phyloP scores from a whole-genome alignment of 2,888 invertebrate genomes.

The Bugulina stolonifera region DNA sequence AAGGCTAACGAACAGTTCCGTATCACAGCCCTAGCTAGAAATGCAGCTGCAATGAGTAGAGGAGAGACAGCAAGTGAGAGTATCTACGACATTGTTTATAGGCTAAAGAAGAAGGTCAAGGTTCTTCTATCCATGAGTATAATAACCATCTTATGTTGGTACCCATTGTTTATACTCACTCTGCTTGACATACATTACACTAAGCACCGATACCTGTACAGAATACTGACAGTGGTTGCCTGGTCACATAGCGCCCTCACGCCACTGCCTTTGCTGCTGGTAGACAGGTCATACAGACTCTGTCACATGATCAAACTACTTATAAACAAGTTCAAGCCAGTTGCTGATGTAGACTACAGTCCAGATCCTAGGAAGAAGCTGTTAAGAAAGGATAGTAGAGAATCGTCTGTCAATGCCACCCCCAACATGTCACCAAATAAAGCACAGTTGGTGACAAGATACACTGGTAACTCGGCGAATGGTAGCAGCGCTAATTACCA shows the following conservation, averaged over 20 bases:
- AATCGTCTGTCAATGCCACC: background rate
- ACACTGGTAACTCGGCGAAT: background rate
- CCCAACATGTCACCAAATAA: constrained; percentile 11
- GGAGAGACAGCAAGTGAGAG: constrained; percentile 33
- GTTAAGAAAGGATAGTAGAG: background rate
- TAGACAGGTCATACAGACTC: constrained; percentile 38
- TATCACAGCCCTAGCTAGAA: constrained; percentile 8
- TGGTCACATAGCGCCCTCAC: constrained; percentile 51
- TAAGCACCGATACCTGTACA: constrained; percentile 49
- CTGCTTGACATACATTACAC: constrained; percentile 46
- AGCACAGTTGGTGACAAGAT: background rate
- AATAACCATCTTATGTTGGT: constrained; percentile 49
- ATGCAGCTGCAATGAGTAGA: constrained; percentile 13
- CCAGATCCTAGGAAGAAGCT: background rate
- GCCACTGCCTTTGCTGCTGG: constrained; percentile 47
- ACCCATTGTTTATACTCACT: constrained; percentile 49
- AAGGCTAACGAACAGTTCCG: constrained; percentile 43
- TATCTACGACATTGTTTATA: constrained; percentile 38
- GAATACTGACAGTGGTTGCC: constrained; percentile 50
- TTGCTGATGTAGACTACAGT: background rate
- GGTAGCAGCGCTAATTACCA: background rate
- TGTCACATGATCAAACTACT: background rate
- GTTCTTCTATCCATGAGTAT: constrained; percentile 46
- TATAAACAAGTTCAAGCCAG: background rate
- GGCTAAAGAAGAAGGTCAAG: constrained; percentile 45